Percentiles rank a stretch among this genome's conserved stretches.
These are phyloP conservation scores for Monopterus albus DNA, from an alignment of 2,113 vertebrate genomes.

Conservation along the genomic window DNA sequence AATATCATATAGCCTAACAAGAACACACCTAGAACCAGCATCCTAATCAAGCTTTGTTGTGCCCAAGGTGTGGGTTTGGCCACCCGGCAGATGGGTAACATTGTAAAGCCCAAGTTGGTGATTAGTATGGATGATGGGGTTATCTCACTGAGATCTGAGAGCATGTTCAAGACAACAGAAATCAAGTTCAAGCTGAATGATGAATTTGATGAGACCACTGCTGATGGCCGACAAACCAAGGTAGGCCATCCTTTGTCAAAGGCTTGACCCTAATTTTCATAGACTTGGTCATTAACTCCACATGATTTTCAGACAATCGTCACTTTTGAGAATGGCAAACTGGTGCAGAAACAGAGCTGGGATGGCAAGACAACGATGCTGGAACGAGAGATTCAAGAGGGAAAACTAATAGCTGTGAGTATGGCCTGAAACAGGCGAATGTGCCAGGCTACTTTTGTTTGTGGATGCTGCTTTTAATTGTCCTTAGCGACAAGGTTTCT, in stretches of 20 bases:
- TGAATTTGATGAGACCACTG: slow-evolving; percentile 91
- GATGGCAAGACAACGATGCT: slow-evolving; percentile 69
- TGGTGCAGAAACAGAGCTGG: slow-evolving; percentile 74
- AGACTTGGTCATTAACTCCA: neutral
- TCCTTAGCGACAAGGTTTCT: too few relatives aligned
- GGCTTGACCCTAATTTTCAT: too few relatives aligned
- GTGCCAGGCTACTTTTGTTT: too few relatives aligned
- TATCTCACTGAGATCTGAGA: slow-evolving; percentile 86
- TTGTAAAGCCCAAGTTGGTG: too few relatives aligned
- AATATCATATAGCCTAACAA: too few relatives aligned
- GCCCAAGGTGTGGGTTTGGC: slow-evolving; percentile 86
- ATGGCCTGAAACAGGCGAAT: too few relatives aligned
- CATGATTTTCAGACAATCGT: slow-evolving; percentile 80
- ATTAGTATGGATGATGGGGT: slow-evolving; percentile 86
- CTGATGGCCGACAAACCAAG: slow-evolving; percentile 89
- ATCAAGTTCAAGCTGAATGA: slow-evolving; percentile 92
- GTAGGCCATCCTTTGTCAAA: too few relatives aligned
- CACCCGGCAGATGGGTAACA: slow-evolving; percentile 85
- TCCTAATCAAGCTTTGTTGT: neutral
- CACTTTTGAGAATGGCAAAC: slow-evolving; percentile 77
- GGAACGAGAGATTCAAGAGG: slow-evolving; percentile 68
- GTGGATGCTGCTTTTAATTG: too few relatives aligned
- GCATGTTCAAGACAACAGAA: slow-evolving; percentile 87
- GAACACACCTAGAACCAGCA: too few relatives aligned
- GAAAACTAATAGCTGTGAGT: slow-evolving; percentile 73